A percentile compares a stretch with the other conserved stretches of the same genome.
Conservation (phyloP, 1,140 invertebrate genomes). For the Plodia interpunctella region DNA sequence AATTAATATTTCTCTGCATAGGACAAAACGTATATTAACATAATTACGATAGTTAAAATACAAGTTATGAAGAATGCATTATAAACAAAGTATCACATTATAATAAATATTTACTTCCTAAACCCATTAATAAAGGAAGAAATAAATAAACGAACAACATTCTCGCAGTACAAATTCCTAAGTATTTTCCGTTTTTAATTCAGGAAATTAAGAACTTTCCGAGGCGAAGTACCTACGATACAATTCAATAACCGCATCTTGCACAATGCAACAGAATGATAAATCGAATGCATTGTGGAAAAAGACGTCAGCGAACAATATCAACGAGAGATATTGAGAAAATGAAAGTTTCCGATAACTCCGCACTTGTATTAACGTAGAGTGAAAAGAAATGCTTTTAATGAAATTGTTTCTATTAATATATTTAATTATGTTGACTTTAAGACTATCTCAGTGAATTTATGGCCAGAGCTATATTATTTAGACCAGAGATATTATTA, state of each 20-base stretch:
- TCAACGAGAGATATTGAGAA: conserved; percentile 10
- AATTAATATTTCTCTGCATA: too few relatives aligned
- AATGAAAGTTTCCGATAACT: conserved; percentile 8
- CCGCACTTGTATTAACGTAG: not conserved
- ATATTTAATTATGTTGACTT: too few relatives aligned
- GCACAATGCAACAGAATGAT: conserved; percentile 12
- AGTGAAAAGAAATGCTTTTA: not conserved
- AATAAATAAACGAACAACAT: not conserved
- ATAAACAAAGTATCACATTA: too few relatives aligned
- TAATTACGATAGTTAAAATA: too few relatives aligned
- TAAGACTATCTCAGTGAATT: too few relatives aligned
- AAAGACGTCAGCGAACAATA: conserved; percentile 17
- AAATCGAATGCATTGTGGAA: conserved; percentile 18
- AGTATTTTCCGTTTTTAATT: conserved; percentile 1
- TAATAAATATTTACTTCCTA: too few relatives aligned
- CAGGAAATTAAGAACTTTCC: conserved; percentile 9
- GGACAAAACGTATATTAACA: too few relatives aligned
- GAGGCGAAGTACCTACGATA: conserved; percentile 6
- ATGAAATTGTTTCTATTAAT: not conserved
- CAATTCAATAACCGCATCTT: conserved; percentile 20
- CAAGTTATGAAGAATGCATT: too few relatives aligned
- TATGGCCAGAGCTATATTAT: too few relatives aligned
- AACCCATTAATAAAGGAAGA: too few relatives aligned
- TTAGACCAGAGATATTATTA: too few relatives aligned
- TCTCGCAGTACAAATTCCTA: not conserved